Evolutionary conservation across 2,888 invertebrate species (phyloP).

Genomic region (Dicyrtomina minuta): DNA sequence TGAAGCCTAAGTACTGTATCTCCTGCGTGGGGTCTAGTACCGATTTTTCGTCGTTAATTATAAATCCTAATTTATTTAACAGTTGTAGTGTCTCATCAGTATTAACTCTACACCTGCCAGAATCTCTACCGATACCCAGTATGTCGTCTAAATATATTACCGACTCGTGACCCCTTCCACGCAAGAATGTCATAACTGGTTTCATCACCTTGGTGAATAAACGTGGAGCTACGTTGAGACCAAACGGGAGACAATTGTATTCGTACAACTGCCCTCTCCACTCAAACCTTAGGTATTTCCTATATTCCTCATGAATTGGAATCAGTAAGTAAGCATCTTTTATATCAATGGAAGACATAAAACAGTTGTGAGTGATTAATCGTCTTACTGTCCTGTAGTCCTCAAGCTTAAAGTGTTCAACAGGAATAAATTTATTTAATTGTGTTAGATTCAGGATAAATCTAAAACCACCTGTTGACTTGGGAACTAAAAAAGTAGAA

Average conservation of each 20-base stretch:
- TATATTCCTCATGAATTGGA: too few species aligned
- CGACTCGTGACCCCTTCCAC: neutral
- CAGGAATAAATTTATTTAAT: neutral
- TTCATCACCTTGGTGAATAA: too few species aligned
- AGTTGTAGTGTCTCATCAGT: neutral
- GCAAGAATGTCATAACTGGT: too few species aligned
- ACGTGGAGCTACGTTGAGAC: conserved; percentile 8
- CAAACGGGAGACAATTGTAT: too few species aligned
- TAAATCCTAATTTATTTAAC: neutral
- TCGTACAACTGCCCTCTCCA: conserved; percentile 1
- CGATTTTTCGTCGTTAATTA: conserved; percentile 19
- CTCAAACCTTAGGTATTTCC: conserved; percentile 17
- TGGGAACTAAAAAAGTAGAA: conserved; percentile 13
- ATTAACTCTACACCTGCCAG: neutral
- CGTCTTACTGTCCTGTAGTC: conserved; percentile 22
- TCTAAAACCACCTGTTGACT: conserved; percentile 11
- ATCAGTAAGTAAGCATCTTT: too few species aligned
- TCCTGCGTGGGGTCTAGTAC: neutral
- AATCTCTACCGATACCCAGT: neutral
- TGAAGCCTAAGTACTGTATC: conserved; percentile 17
- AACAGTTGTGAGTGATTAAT: neutral
- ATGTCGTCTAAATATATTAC: conserved; percentile 26
- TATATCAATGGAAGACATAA: conserved; percentile 15
- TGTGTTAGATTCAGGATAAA: conserved; percentile 21
- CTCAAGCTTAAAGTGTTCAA: conserved; percentile 23